Evolutionary conservation across 2,797 vertebrate genomes (phyloP), one percentile per base, ranked within the genome.

Genomic region (Dromococcyx pavoninus): DNA sequence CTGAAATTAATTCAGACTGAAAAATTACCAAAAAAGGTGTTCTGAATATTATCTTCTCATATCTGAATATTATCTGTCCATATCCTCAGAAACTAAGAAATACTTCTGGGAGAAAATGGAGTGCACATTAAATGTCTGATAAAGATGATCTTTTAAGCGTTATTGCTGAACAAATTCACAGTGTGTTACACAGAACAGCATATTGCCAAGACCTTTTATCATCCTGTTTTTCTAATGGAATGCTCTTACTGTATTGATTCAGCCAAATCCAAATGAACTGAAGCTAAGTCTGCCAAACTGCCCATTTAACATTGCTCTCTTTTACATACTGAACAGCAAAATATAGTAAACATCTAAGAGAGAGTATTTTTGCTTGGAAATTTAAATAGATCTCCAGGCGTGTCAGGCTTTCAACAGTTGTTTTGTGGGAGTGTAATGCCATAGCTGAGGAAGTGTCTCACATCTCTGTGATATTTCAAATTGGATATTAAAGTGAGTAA

Each of bases 201-300:
- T 73, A 22, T 62, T 92, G 64, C 74, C 65, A 71, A 92, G 67
- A n/a, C 15, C 19, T 79, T 89, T 65, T 86, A 56, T 65, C 88
- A 76, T 27, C 24, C 53, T 64, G 35, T 67, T 92, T 95, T 92
- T 56, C 48, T 93, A 73, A 83, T 92, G 37, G 67, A 91, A 76
- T 78, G 35, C 25, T 17, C 18, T 82, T 70, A 17, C 51, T 67
- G 0, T 30, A 61, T 18, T 17, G 53, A 54, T 66, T 62, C 74
- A 89, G 74, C 48, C 74, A 91, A 89, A 72, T 21, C n/a, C 27
- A 76, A 81, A 82, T 76, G 51, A 94, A 60, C 35, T 50, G 43
- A 56, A 93, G 35, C 27, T 28, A 51, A 46, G 9, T 76, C 70
- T 94, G 89, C 87, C 89, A 87, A 85, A 77, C 23, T 41, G n/a